Percentiles rank a stretch among this genome's conserved stretches.
Conservation (phyloP, 2,113 vertebrate species). For the Pongo pygmaeus region DNA sequence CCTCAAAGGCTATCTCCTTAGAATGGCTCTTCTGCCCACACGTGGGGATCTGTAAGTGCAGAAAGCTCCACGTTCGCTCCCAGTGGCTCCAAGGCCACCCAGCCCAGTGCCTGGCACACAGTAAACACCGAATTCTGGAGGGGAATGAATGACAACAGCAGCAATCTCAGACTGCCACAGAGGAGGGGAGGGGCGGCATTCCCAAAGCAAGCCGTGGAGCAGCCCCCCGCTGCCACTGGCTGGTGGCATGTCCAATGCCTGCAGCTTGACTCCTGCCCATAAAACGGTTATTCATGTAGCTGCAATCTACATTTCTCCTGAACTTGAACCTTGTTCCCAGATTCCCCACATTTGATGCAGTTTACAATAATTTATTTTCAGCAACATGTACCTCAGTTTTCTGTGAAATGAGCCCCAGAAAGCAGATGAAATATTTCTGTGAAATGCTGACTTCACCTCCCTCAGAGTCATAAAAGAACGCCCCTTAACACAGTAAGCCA, state of each 20-base stretch:
- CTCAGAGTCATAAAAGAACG: neutral
- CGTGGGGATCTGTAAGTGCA: neutral
- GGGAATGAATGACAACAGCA: neutral
- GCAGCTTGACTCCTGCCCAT: neutral
- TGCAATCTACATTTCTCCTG: neutral
- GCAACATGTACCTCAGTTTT: neutral
- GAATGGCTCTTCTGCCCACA: neutral
- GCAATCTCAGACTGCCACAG: neutral
- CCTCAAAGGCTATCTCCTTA: neutral
- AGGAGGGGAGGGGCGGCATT: neutral
- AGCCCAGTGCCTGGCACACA: rapidly evolving
- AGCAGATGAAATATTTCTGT: neutral
- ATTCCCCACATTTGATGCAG: neutral
- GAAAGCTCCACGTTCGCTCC: neutral
- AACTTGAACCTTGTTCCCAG: neutral
- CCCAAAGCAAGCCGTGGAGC: neutral
- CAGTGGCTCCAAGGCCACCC: neutral
- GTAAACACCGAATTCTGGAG: neutral
- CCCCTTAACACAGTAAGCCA: neutral
- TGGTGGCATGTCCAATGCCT: neutral
- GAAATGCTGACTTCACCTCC: neutral
- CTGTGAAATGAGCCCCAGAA: neutral
- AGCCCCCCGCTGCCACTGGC: neutral
- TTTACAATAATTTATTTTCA: neutral
- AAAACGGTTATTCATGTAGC: neutral